Evolutionary conservation across 2,888 invertebrate genomes (phyloP).

Genomic region (Halictus quadricinctus): DNA sequence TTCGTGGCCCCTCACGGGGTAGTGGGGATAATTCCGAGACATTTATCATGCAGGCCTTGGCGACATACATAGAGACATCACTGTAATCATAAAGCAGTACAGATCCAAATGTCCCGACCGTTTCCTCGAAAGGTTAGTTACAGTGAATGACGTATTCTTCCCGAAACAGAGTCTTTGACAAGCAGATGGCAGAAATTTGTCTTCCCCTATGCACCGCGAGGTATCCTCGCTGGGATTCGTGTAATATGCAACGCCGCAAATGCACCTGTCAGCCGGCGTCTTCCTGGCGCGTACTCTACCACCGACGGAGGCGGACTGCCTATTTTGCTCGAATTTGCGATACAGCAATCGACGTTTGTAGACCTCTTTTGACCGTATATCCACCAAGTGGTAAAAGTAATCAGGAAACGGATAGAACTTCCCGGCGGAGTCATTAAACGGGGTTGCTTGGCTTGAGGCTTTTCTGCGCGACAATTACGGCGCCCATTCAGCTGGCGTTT

Average conservation of each 20-base stretch:
- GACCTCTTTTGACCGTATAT: background rate
- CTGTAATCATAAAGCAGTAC: no score
- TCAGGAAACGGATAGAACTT: background rate
- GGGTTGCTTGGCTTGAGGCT: background rate
- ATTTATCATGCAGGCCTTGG: no score
- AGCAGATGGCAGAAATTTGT: background rate
- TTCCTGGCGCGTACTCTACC: background rate
- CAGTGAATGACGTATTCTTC: conserved; percentile 4
- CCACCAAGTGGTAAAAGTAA: background rate
- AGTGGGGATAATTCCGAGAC: no score
- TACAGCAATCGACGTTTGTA: background rate
- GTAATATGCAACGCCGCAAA: background rate
- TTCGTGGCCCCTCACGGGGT: no score
- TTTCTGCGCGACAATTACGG: background rate
- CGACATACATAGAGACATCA: no score
- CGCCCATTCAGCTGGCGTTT: background rate
- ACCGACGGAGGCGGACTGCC: background rate
- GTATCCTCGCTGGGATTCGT: background rate
- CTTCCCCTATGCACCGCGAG: background rate
- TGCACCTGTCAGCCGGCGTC: background rate
- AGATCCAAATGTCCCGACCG: background rate
- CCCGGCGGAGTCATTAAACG: background rate
- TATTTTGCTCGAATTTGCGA: background rate
- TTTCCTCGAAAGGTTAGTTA: background rate
- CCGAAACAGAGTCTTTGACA: conserved; percentile 1